These are phyloP conservation scores for Paraplagusia blochii DNA, from an alignment of 2,113 vertebrate species.

Conservation along the genomic window DNA sequence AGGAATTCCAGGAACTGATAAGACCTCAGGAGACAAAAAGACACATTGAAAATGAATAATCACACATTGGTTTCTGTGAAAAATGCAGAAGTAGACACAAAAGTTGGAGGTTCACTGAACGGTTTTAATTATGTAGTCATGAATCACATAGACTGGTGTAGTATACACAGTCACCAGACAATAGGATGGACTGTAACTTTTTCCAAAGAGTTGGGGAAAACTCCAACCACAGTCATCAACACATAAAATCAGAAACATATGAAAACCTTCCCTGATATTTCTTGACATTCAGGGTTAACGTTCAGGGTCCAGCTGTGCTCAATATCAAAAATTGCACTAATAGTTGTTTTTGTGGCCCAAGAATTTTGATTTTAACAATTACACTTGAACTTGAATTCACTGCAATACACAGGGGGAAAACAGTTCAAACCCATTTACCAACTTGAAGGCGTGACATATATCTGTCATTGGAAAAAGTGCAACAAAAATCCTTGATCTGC, in stretches of 20 bases:
- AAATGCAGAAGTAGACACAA: not conserved
- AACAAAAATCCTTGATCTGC: conserved; percentile 3
- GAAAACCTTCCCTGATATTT: not conserved
- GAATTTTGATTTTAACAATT: too few relatives aligned
- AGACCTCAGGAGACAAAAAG: too few relatives aligned
- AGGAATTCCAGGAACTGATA: too few relatives aligned
- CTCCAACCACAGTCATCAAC: conserved; percentile 3
- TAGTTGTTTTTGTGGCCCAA: too few relatives aligned
- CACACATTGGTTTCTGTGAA: too few relatives aligned
- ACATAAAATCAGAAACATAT: not conserved
- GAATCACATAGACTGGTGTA: not conserved
- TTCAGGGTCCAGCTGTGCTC: too few relatives aligned
- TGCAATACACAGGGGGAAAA: not conserved
- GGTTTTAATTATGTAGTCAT: not conserved
- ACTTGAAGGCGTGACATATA: not conserved
- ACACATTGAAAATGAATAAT: too few relatives aligned
- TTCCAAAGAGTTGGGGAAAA: not conserved
- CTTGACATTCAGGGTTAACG: too few relatives aligned
- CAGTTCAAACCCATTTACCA: not conserved
- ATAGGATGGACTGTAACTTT: not conserved
- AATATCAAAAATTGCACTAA: too few relatives aligned
- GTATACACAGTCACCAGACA: not conserved
- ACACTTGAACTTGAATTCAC: too few relatives aligned
- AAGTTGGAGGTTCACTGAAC: not conserved
- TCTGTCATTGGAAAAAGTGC: not conserved